These are phyloP conservation scores for Poecile atricapillus DNA, from an alignment of 2,113 vertebrate genomes.

Conservation along the genomic window DNA sequence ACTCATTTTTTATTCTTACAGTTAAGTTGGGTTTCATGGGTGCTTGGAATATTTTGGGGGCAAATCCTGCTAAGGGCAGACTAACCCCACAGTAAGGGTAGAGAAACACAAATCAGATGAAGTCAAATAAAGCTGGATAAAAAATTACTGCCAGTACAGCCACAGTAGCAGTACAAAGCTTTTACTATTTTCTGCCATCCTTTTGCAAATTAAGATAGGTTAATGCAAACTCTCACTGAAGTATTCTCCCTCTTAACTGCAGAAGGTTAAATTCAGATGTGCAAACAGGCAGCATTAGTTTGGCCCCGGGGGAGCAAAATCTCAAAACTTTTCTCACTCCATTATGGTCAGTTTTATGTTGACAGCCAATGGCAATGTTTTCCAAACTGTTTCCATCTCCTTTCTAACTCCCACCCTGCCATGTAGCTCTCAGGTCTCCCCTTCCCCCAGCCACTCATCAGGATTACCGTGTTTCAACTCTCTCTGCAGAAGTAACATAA, in stretches of 20 bases:
- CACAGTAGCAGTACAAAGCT: neutral
- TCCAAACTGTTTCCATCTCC: neutral
- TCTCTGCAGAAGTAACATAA: neutral
- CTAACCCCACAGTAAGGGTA: neutral
- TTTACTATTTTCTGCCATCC: neutral
- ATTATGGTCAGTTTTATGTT: neutral
- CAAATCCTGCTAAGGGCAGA: neutral
- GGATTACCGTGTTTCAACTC: neutral
- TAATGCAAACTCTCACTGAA: neutral
- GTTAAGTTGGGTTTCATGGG: neutral
- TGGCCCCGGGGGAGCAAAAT: neutral
- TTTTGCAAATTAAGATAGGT: neutral
- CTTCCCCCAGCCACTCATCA: neutral
- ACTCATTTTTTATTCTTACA: neutral
- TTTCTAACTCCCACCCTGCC: neutral
- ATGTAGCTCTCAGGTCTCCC: neutral
- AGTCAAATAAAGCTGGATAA: neutral
- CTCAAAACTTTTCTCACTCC: neutral
- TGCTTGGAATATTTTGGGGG: neutral
- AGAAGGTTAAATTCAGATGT: neutral
- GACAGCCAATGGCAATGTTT: neutral
- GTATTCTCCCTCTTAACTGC: neutral
- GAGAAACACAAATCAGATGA: neutral
- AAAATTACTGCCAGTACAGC: neutral
- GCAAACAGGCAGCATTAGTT: accelerated